Conservation (phyloP, 2,113 vertebrate species). For the Physeter macrocephalus region DNA sequence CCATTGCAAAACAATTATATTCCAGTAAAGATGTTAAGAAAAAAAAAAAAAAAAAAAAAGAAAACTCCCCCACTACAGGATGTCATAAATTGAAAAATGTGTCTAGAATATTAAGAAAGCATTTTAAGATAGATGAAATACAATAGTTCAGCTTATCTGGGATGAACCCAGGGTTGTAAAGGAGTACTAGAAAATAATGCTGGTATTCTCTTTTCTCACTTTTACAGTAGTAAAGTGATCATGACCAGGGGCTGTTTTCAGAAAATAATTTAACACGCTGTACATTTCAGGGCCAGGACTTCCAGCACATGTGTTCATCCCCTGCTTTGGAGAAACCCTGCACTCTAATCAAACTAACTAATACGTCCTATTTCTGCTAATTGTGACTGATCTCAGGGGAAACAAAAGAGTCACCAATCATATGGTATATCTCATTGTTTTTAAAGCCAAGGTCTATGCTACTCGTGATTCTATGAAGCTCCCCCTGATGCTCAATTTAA, state of each 20-base stretch:
- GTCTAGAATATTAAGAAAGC: neutral
- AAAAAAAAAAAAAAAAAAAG: too few relatives aligned
- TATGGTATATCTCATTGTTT: too few relatives aligned
- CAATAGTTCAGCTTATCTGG: neutral
- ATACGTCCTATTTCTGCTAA: neutral
- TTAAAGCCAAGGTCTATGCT: neutral
- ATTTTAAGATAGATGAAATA: neutral
- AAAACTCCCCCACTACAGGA: neutral
- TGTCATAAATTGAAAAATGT: neutral
- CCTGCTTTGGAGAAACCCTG: neutral
- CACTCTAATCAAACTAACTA: neutral
- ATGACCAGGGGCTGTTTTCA: neutral
- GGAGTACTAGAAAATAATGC: neutral
- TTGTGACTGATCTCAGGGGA: neutral
- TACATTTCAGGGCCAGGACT: neutral
- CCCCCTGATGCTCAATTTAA: neutral
- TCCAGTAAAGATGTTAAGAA: too few relatives aligned
- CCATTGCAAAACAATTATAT: too few relatives aligned
- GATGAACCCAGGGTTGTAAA: neutral
- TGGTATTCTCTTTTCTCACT: neutral
- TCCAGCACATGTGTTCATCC: neutral
- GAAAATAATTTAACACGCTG: neutral
- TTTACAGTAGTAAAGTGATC: neutral
- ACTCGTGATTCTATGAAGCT: neutral
- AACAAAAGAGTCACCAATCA: neutral